These are phyloP conservation scores for Pangasianodon gigas DNA, from an alignment of 2,113 vertebrate genomes.

Conservation along the genomic window DNA sequence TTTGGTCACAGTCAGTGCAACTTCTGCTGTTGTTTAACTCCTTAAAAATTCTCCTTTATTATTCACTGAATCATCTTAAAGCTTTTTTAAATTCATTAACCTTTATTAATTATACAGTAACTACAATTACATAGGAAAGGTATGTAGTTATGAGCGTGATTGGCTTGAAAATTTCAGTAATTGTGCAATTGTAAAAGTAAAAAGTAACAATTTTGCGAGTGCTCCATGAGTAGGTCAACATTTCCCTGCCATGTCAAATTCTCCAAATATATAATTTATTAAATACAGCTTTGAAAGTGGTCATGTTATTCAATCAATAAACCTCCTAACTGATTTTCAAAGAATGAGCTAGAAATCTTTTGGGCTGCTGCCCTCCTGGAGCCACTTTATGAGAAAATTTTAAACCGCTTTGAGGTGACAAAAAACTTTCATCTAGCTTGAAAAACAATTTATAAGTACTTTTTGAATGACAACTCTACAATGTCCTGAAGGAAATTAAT, in stretches of 20 bases:
- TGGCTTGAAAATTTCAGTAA: neutral
- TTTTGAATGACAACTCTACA: constrained; percentile 58
- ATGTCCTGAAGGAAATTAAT: constrained; percentile 57
- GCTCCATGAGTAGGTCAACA: neutral
- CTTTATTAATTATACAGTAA: neutral
- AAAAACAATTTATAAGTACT: constrained; percentile 51
- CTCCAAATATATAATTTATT: neutral
- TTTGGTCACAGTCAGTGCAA: neutral
- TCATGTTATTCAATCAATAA: neutral
- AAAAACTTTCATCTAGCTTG: constrained; percentile 41
- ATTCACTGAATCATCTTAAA: neutral
- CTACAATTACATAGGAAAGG: neutral
- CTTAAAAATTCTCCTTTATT: neutral
- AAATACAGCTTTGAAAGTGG: neutral
- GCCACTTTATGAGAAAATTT: constrained; percentile 32
- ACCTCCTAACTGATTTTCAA: neutral
- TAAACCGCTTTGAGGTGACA: constrained; percentile 45
- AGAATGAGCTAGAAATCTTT: neutral
- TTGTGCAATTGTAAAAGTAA: neutral
- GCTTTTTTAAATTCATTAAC: neutral
- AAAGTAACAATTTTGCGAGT: neutral
- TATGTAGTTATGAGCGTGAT: neutral
- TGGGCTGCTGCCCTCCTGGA: neutral
- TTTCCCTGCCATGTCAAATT: neutral
- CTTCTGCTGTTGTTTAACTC: neutral